Conservation (phyloP, 2,113 vertebrate species). For the Gallinago jamesoni region DNA sequence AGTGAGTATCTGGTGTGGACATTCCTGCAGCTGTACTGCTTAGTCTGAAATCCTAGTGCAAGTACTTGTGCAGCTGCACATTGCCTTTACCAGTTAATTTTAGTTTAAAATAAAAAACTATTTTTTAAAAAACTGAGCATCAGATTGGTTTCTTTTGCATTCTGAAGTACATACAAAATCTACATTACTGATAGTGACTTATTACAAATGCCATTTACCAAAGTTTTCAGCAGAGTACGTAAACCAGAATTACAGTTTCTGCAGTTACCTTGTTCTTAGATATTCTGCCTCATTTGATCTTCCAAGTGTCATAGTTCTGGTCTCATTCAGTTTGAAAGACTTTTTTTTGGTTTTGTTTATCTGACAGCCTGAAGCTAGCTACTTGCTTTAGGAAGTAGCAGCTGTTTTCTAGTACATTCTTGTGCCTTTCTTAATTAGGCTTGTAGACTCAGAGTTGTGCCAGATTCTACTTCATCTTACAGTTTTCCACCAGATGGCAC, state of each 20-base stretch:
- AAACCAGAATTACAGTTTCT: background rate
- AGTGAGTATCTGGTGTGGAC: background rate
- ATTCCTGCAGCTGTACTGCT: background rate
- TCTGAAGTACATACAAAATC: background rate
- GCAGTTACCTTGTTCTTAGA: background rate
- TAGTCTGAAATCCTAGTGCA: background rate
- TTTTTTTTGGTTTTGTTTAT: background rate
- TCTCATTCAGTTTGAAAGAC: background rate
- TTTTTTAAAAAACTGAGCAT: background rate
- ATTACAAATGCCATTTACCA: background rate
- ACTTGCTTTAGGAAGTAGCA: background rate
- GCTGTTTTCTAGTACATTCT: background rate
- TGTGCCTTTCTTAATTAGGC: background rate
- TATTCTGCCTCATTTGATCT: background rate
- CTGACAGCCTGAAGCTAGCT: background rate
- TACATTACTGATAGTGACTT: background rate
- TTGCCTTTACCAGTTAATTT: background rate
- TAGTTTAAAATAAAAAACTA: background rate
- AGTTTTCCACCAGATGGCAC: conserved; percentile 64
- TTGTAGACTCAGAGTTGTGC: background rate
- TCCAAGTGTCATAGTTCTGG: background rate
- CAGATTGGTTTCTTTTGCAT: background rate
- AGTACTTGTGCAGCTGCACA: background rate
- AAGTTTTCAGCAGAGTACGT: background rate
- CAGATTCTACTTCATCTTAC: background rate